Evolutionary conservation across 2,888 invertebrate species (phyloP).

Genomic region (Holacanthella duospinosa): DNA sequence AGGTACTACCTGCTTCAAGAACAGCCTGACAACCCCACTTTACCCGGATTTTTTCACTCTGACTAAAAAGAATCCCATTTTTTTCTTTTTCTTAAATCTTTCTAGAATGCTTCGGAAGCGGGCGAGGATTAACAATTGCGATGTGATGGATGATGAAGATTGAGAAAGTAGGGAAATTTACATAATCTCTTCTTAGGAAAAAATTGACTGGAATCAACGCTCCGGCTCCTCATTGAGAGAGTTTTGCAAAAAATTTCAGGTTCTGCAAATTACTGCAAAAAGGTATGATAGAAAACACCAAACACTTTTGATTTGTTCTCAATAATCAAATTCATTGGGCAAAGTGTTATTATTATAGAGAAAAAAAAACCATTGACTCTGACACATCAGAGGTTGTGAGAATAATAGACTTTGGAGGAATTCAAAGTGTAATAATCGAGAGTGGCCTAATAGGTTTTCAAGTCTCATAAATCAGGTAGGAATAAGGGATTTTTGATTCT

Average conservation of each 20-base stretch:
- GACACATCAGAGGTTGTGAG: no score
- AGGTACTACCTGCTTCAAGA: not conserved
- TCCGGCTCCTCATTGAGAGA: no score
- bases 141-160: not conserved
- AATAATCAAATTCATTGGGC: no score
- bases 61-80: not conserved
- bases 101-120: not conserved
- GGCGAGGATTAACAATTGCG: not conserved
- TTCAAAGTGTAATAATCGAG: constrained; percentile 1
- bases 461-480: not conserved
- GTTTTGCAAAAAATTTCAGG: no score
- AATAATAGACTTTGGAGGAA: no score
- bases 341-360: no score
- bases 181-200: not conserved
- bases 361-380: no score
- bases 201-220: constrained; percentile 1
- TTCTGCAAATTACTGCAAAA: no score
- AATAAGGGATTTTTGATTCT: not conserved
- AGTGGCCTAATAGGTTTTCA: not conserved
- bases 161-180: not conserved
- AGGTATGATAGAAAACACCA: no score
- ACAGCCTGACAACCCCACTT: no score
- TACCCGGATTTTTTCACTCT: no score
- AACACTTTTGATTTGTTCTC: no score
- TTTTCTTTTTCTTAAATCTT: not conserved